Evolutionary conservation across 2,888 invertebrate genomes (phyloP), one percentile per base, ranked within the genome.

Genomic region (Drosophila colorata): DNA sequence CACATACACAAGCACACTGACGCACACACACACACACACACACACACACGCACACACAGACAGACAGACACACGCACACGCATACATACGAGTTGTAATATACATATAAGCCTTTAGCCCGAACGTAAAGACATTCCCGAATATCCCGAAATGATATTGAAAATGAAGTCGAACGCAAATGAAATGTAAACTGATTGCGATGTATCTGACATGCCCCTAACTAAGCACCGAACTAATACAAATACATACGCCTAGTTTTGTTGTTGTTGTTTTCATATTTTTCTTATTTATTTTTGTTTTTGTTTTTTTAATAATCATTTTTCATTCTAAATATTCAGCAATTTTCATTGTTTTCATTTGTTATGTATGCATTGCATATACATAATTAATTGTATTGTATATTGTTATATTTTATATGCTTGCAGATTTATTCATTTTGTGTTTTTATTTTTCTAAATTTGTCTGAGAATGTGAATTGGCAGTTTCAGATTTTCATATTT

Each of bases 381-480:
- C 71, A 72, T 59, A 55, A 58, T 47, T 47, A 53, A 48, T 47
- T 16, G 47, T 66, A 52, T 59, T 71, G 58, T 79, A 79, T 74
- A 76, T 80, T 65, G 73, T 68, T 64, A 44, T 67, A 66, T 53
- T 81, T 68, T 53, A 71, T 68, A 49, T 66, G 65, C 59, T 69
- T 67, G 60, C 44, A 68, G 47, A 16, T 60, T 47, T 41, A 49
- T 35, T 55, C 59, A 44, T 11, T 18, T 40, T 20, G 28, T 56
- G 13, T 48, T 55, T 40, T 43, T 31, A 2, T 6, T 28, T 23
- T 65, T 48, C 65, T 71, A 55, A 73, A 67, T 57, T 73, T 85
- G 72, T 82, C 77, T 86, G 86, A 86, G 83, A 88, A 88, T 74
- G 78, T 80, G 83, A 86, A 80, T 88, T 84, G 88, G 87, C 88